phyloP scores from a whole-genome alignment of 2,113 vertebrate species.

The Propithecus coquereli region DNA sequence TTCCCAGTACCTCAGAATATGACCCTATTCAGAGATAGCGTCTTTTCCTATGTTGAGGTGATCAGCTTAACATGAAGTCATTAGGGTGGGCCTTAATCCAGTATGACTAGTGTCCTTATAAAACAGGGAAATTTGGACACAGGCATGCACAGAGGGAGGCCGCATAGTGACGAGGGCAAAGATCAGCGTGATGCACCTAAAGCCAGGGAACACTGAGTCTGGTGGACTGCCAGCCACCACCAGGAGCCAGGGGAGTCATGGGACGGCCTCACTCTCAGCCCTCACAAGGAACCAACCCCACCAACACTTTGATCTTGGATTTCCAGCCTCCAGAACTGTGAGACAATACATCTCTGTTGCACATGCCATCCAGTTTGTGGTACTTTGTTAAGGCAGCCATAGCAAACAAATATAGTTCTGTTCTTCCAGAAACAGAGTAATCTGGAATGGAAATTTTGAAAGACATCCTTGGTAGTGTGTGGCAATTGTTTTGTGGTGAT shows the following conservation, averaged over 20 bases:
- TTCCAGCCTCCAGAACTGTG: not conserved
- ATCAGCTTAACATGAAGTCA: not conserved
- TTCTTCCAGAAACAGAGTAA: not conserved
- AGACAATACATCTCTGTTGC: not conserved
- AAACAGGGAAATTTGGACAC: not conserved
- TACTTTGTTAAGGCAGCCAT: not conserved
- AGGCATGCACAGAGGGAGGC: not conserved
- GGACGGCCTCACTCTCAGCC: not conserved
- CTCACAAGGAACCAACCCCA: not conserved
- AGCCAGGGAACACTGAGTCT: not conserved
- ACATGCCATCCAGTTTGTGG: not conserved
- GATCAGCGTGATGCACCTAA: not conserved
- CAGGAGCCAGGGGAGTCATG: not conserved
- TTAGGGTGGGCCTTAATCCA: not conserved
- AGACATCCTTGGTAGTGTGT: not conserved
- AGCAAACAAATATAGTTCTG: not conserved
- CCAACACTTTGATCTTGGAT: not conserved
- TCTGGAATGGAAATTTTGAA: not conserved
- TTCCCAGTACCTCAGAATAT: not conserved
- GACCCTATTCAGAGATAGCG: not conserved
- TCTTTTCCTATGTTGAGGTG: not conserved
- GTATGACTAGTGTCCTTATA: not conserved
- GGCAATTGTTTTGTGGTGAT: not conserved
- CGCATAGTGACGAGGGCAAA: not conserved
- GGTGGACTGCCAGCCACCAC: not conserved